Evolutionary conservation across 2,113 vertebrate genomes (phyloP), one percentile per base, ranked within the genome.

Genomic region (Dryoscopus gambensis): DNA sequence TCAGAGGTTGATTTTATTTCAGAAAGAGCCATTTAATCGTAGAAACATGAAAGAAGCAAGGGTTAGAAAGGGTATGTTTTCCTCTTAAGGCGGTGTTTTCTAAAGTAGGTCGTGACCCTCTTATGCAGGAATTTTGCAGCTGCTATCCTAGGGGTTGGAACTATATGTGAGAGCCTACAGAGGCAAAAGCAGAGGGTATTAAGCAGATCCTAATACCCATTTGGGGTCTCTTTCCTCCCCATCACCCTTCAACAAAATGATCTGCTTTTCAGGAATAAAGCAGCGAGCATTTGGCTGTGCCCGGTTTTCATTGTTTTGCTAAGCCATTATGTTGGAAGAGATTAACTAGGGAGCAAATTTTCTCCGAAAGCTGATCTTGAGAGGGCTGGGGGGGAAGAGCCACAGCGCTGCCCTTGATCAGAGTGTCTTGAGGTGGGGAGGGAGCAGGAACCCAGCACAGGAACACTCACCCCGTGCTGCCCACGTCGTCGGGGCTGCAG

Each of bases 261-360:
- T 84, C 84, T 91, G 93, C 91, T 95, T 96, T 96, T 96, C 85
- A 96, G 95, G 96, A 95, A 91, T 69, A 69, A 79, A 95, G 57
- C 89, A 83, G 57, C 67, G 33, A 71, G 78, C 70, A 7, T 87
- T 87, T 89, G 93, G 59, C 91, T 2, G 19, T 83, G 77, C 69
- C 77, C 1, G 2, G 23, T 73, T 82, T 24, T 76, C 70, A 93
- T 93, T 96, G 93, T 97, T 96, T 84, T 89, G 50, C 74, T 95
- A 87, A 95, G 77, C 87, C 0, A 12, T 95, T 81, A 4, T 27
- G 60, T 85, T 95, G 91, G 87, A 91, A 76, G 84, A 94, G 91
- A 95, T 94, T 96, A 96, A 90, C 81, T 23, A 55, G 89, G 67
- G 63, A 95, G 75, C 2, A 18, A 85, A 85, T 93, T 94, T 96